Evolutionary conservation across 2,113 vertebrate species (phyloP), one percentile per base, ranked within the genome.

Genomic region (Rhinoptilus africanus): DNA sequence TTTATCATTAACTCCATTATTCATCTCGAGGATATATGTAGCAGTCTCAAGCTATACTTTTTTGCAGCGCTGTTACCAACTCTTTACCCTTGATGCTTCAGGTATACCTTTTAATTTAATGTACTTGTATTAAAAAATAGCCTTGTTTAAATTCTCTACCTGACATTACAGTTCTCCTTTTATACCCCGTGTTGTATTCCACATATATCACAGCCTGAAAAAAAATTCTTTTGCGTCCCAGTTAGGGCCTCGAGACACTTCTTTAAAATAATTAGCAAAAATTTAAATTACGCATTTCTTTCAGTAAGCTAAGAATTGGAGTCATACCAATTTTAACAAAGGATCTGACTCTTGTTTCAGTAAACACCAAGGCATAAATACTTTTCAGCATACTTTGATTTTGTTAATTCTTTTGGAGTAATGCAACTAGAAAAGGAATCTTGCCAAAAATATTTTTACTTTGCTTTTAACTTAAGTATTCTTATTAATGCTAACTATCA

Each of bases 381-480:
- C n/a, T 78, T 79, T 48, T 62, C 34, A 92, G 78, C 57, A 67
- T 77, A 50, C 88, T 94, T 93, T 60, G 75, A 85, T 95, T 94
- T 77, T 72, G 26, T 60, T 93, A 90, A 72, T 83, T 78, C 47
- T 57, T 69, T 41, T 43, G 47, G 41, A 92, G 30, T 66, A 94
- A 93, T 72, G 45, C 69, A 75, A 37, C 39, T 68, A 83, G 60
- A 90, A 95, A 67, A 79, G 28, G 24, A 80, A 37, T 89, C 77
- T 54, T 90, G 77, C 17, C 27, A 93, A 89, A 92, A 80, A 37
- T 77, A 59, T 23, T 76, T 92, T 73, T 71, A 79, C 72, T 95
- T 91, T 54, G 59, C 71, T 96, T 95, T 96, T 69, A 93, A 81
- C 77, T 93, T 69, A 75, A 12, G 19, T 54, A 20, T 95, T 94